These are phyloP conservation scores for Oreocharis arfaki DNA, from an alignment of 2,113 vertebrate genomes.

Conservation along the genomic window DNA sequence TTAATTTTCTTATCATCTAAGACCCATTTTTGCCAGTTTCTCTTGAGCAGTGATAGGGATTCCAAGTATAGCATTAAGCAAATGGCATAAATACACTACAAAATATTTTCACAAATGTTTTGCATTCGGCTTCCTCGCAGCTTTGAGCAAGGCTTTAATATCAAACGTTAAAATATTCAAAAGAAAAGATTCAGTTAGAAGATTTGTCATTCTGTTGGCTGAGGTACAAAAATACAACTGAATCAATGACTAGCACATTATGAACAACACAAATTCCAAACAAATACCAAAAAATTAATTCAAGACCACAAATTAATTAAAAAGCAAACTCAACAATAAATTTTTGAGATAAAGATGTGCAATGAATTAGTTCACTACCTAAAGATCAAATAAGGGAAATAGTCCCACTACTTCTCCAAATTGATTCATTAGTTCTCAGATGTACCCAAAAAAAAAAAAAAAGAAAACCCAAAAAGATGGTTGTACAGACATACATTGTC, in stretches of 20 bases:
- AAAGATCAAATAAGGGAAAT: neutral
- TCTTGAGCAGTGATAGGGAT: neutral
- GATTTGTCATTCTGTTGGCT: neutral
- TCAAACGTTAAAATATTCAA: neutral
- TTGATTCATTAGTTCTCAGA: neutral
- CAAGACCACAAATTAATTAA: neutral
- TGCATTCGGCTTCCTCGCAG: neutral
- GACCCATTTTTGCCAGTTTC: neutral
- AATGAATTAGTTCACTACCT: neutral
- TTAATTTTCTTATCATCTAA: neutral
- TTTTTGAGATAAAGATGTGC: neutral
- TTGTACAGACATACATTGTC: rapidly evolving
- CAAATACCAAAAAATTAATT: neutral
- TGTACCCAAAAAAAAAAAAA: neutral
- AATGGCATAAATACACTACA: neutral
- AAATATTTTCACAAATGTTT: neutral
- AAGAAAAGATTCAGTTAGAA: neutral
- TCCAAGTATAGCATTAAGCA: neutral
- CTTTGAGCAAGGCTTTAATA: neutral
- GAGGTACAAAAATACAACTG: neutral
- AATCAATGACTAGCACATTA: neutral
- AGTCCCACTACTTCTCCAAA: neutral
- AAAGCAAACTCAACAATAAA: neutral
- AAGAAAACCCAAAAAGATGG: neutral
- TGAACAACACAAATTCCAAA: neutral